Evolutionary conservation across 2,113 vertebrate genomes (phyloP), one percentile per base, ranked within the genome.

Genomic region (Barbus barbus): DNA sequence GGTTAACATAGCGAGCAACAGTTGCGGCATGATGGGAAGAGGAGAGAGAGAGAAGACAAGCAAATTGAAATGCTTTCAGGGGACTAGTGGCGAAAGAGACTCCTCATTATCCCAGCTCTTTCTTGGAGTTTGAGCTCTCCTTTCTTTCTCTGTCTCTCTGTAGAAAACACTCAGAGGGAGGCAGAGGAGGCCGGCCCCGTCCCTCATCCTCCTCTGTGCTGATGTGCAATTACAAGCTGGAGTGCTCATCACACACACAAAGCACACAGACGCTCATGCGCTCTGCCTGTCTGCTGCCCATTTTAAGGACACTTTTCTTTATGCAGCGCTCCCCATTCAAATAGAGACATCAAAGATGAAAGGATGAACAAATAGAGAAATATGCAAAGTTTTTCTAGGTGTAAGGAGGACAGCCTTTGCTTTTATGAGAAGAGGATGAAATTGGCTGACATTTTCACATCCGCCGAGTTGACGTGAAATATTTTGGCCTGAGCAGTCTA

Each of bases 191-290:
- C 60, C 48, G 85, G 24, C 85, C 22, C 75, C 31, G 75, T 61
- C 69, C 74, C 85, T 14, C 65, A 26, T 41, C 44, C 79, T 77
- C 38, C 51, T 71, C 83, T 60, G 58, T 26, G 79, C 53, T 31
- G 20, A 72, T 73, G 72, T 81, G 85, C 81, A 89, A 87, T 89
- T 89, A 87, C 26, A 41, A 26, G 28, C 85, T 83, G 85, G 48
- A 85, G 75, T n/a, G 75, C 67, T 80, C 85, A 83, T 75, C 79
- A 85, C 28, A 46, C 28, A 46, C 83, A 65, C 85, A 83, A 82
- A 78, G 87, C 83, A 71, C 75, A 67, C 26, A 63, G 24, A 60
- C 31, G 12, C 67, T 81, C 60, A 38, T 60, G 38, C 24, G 14
- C 81, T 48, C 65, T 78, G 67, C 67, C 83, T 84, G 60, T 67